Conservation (phyloP, 2,888 invertebrate genomes). For the Philaethria dido region DNA sequence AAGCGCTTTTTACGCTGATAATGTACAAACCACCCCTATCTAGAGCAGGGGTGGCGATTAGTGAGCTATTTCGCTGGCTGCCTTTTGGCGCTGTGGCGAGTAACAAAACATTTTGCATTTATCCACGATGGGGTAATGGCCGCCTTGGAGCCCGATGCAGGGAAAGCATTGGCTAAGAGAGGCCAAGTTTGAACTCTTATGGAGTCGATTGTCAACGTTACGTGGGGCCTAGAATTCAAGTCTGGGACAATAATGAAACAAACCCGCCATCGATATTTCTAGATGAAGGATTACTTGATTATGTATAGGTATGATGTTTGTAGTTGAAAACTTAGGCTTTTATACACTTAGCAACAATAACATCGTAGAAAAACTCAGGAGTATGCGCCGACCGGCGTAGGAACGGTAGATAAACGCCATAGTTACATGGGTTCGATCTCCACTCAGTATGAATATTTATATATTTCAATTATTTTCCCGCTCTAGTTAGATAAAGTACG, state of each 20-base stretch:
- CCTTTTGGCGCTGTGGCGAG: conserved; percentile 59
- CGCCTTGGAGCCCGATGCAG: conserved; percentile 52
- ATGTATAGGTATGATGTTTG: no score
- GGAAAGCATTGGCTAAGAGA: conserved; percentile 40
- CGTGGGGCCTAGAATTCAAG: conserved; percentile 3
- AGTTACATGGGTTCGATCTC: no score
- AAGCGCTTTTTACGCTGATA: conserved; percentile 67
- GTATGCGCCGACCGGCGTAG: no score
- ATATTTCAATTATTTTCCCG: no score
- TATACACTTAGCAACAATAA: no score
- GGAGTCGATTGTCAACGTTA: conserved; percentile 15
- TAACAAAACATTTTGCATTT: conserved; percentile 72
- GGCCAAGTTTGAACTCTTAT: conserved; percentile 12
- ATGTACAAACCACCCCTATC: conserved; percentile 68
- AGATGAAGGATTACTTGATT: background rate
- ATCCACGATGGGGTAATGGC: conserved; percentile 72
- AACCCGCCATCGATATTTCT: background rate
- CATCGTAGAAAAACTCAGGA: no score
- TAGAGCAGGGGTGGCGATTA: conserved; percentile 68
- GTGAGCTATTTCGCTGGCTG: conserved; percentile 65
- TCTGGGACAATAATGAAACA: conserved; percentile 1
- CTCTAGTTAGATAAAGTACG: no score
- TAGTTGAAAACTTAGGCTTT: no score
- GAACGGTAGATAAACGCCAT: no score
- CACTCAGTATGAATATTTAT: no score